These are phyloP conservation scores for Drosophila fungiperda DNA, from an alignment of 2,888 invertebrate genomes.

Conservation along the genomic window DNA sequence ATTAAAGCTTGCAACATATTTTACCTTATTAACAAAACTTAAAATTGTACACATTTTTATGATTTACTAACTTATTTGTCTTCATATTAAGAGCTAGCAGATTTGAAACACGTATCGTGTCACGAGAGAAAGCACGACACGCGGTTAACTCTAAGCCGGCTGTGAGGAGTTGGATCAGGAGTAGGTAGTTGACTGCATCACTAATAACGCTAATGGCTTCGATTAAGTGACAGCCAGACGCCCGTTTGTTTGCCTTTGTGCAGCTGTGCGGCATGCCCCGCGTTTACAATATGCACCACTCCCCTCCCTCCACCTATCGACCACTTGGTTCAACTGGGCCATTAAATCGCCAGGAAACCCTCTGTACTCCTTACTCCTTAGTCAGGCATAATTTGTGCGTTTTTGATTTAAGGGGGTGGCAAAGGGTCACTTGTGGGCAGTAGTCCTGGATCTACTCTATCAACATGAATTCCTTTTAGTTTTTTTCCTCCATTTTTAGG, in stretches of 20 bases:
- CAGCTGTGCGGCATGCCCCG: constrained; percentile 18
- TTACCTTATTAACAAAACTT: background rate
- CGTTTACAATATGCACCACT: background rate
- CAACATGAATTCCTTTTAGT: constrained; percentile 11
- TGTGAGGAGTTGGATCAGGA: background rate
- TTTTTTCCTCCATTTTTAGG: constrained; percentile 20
- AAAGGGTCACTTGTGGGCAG: background rate
- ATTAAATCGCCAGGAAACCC: constrained; percentile 71
- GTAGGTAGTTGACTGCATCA: constrained; percentile 17
- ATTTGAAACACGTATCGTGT: background rate
- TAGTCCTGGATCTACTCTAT: constrained; percentile 18
- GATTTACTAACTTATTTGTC: too few species aligned
- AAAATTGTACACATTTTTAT: background rate
- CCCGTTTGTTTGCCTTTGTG: constrained; percentile 72
- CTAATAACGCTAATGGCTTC: constrained; percentile 80
- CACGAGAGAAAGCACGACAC: background rate
- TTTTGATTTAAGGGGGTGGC: constrained; percentile 28
- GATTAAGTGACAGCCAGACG: constrained; percentile 81
- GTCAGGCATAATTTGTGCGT: constrained; percentile 41
- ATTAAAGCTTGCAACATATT: background rate
- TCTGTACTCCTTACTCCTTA: constrained; percentile 28
- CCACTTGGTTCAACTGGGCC: constrained; percentile 9
- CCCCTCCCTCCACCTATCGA: accelerated
- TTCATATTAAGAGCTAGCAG: background rate
- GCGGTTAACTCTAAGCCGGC: background rate